These are phyloP conservation scores for Nomada fabriciana DNA, from an alignment of 2,888 invertebrate species.

Conservation along the genomic window DNA sequence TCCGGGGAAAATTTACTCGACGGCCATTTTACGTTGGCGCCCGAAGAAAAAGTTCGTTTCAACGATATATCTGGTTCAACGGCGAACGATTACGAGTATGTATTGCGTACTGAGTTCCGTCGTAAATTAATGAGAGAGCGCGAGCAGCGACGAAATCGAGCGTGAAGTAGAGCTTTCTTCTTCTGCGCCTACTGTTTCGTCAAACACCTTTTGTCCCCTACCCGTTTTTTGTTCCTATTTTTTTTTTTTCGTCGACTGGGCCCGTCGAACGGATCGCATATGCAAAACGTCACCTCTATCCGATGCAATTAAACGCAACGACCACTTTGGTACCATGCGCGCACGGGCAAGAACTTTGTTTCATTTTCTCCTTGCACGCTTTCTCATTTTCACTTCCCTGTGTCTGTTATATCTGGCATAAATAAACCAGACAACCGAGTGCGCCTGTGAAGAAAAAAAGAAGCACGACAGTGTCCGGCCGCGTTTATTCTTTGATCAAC, in stretches of 20 bases:
- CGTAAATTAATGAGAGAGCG: slow-evolving; percentile 45
- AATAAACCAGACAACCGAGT: slow-evolving; percentile 35
- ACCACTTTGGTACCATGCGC: slow-evolving; percentile 23
- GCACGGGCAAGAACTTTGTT: slow-evolving; percentile 50
- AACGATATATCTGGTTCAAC: slow-evolving; percentile 34
- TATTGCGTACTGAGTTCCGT: background rate
- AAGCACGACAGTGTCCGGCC: background rate
- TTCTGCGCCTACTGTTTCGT: background rate
- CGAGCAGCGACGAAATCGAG: slow-evolving; percentile 5
- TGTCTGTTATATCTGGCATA: slow-evolving; percentile 37
- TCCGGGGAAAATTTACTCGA: slow-evolving; percentile 65
- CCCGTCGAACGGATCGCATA: slow-evolving; percentile 30
- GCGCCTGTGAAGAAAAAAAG: slow-evolving; percentile 11
- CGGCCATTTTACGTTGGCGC: slow-evolving; percentile 12
- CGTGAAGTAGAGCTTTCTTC: slow-evolving; percentile 12
- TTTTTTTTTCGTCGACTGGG: slow-evolving; percentile 1
- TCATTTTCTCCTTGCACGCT: slow-evolving; percentile 55
- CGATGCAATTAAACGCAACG: slow-evolving; percentile 54
- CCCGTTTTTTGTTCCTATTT: background rate
- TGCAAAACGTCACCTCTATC: slow-evolving; percentile 44
- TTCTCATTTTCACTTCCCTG: slow-evolving; percentile 52
- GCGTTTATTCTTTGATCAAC: slow-evolving; percentile 21
- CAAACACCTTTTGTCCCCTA: slow-evolving; percentile 4
- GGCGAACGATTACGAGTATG: slow-evolving; percentile 22
- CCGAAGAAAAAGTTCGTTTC: slow-evolving; percentile 35